A percentile compares a stretch with the other conserved stretches of the same genome.
Evolutionary conservation across 2,888 invertebrate genomes (phyloP).

Genomic region (Nineta flava): DNA sequence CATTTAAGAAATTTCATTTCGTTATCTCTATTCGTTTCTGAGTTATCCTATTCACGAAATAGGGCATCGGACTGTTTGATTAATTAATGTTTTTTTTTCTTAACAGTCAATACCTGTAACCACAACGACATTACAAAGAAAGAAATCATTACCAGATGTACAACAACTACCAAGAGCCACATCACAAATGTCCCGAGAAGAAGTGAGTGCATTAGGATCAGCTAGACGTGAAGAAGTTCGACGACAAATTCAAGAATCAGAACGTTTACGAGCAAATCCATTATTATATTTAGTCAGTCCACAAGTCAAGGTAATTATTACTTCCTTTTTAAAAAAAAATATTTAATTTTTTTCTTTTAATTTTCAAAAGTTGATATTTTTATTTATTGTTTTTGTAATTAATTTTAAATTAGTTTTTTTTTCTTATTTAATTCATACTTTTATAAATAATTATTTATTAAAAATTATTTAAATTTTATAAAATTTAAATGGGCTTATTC

Average conservation of each 20-base stretch:
- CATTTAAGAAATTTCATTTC: no score
- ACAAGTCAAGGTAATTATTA: slow-evolving; percentile 68
- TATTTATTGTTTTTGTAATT: background rate
- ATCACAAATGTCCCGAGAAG: slow-evolving; percentile 82
- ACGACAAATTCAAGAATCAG: slow-evolving; percentile 77
- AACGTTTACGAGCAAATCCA: slow-evolving; percentile 86
- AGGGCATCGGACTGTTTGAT: no score
- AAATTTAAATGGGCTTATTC: no score
- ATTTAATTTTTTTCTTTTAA: slow-evolving; percentile 5
- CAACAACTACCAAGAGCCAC: slow-evolving; percentile 66
- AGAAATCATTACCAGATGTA: slow-evolving; percentile 95
- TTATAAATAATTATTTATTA: background rate
- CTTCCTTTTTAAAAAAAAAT: background rate
- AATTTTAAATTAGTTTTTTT: background rate
- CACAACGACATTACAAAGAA: slow-evolving; percentile 51
- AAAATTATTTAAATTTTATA: background rate
- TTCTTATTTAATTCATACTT: background rate
- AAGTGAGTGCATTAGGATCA: slow-evolving; percentile 86
- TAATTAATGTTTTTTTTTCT: no score
- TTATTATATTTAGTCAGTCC: slow-evolving; percentile 93
- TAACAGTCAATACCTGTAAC: background rate
- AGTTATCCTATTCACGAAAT: no score
- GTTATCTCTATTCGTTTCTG: no score
- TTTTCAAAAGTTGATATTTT: background rate
- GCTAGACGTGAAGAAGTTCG: slow-evolving; percentile 89